Percentiles rank a stretch among this genome's conserved stretches.
Evolutionary conservation across 2,113 vertebrate genomes (phyloP).

Genomic region (Platysternon megacephalum): DNA sequence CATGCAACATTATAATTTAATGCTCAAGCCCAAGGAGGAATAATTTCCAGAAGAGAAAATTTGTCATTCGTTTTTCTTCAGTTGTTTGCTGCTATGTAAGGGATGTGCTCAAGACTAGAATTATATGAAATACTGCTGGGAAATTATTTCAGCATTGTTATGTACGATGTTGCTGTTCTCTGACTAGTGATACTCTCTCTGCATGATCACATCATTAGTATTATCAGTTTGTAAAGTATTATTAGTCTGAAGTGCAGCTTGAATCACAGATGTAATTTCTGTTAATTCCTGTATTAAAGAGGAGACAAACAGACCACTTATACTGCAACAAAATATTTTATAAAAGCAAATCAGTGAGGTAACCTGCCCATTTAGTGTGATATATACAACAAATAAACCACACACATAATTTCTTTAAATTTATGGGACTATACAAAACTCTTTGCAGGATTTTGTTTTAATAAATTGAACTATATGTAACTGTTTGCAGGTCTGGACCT

Average conservation of each 20-base stretch:
- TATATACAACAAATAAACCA: too few species aligned
- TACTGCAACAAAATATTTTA: rapidly evolving
- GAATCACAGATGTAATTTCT: neutral
- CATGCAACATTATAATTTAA: rapidly evolving
- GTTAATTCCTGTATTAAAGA: neutral
- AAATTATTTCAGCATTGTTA: neutral
- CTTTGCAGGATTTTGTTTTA: too few species aligned
- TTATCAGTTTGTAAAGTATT: neutral
- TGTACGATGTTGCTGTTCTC: neutral
- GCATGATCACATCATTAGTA: neutral
- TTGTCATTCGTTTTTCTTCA: neutral
- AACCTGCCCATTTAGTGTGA: too few species aligned
- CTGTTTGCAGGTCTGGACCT: rapidly evolving
- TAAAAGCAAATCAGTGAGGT: too few species aligned
- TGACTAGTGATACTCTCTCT: neutral
- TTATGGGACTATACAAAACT: too few species aligned
- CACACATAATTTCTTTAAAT: too few species aligned
- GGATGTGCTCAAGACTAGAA: neutral
- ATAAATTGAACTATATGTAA: neutral
- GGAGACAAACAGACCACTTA: neutral
- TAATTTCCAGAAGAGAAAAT: neutral
- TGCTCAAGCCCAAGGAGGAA: neutral
- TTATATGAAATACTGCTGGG: neutral
- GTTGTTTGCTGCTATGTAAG: neutral
- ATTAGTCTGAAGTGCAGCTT: neutral